Evolutionary conservation across 2,797 vertebrate species (phyloP), one percentile per base, ranked within the genome.

Genomic region (Periophthalmus magnuspinnatus): DNA sequence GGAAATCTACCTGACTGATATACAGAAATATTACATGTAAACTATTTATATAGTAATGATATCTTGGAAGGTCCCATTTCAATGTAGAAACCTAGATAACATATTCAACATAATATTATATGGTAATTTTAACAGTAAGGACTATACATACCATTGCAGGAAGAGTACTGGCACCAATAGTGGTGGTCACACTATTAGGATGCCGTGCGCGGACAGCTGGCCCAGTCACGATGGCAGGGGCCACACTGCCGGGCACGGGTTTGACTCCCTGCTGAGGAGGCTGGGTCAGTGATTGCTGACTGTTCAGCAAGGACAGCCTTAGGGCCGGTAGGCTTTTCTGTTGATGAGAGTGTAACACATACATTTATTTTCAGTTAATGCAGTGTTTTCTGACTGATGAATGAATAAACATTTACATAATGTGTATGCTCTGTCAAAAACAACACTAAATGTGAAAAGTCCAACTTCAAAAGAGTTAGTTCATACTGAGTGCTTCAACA

Each of bases 311-410:
- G 77, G 95, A 95, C 88, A 96, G 89, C 86, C 95, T 91, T 84
- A 96, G 83, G 73, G 95, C 95, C 67, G 95, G 95, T 59, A 96
- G 94, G 90, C 95, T 96, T 88, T 95, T 96, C 95, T 96, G 88
- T 83, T 91, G 84, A 89, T 22, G 70, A 56, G 74, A 68, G 68
- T 76, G 70, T 69, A 56, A 76, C 80, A 76, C 58, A 74, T 84
- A 64, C 73, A 78, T 75, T 88, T 80, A 74, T 1, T 38, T 48
- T 62, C 6, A 76, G 75, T 67, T 7, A 36, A 47, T 0, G 61
- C 47, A 36, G 68, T 61, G 59, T 64, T 78, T 65, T 66, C 33
- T 60, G 56, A 16, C 57, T 48, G 34, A 19, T 59, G 5, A 13
- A 19, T 50, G 41, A 68, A 64, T 45, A 64, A 32, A 78, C 36